phyloP scores from a whole-genome alignment of 2,113 vertebrate species.

The Pelecanus crispus region DNA sequence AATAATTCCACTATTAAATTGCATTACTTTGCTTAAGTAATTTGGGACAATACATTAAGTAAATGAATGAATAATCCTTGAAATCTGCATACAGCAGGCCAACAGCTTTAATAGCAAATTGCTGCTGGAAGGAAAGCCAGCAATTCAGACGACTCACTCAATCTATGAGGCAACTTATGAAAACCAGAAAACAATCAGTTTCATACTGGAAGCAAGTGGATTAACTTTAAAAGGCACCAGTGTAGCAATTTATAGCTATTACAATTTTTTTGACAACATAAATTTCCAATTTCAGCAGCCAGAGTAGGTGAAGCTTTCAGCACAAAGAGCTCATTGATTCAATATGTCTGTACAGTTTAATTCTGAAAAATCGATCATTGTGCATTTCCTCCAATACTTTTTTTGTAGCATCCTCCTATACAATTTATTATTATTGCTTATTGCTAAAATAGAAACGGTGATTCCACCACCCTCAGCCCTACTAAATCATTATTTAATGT shows the following conservation, averaged over 20 bases:
- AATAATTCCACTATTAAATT: constrained; percentile 27
- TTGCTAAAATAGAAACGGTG: constrained; percentile 30
- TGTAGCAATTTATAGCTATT: not conserved
- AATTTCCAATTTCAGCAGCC: constrained; percentile 13
- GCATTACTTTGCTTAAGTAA: constrained; percentile 43
- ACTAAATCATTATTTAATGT: not conserved
- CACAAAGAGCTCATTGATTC: constrained; percentile 51
- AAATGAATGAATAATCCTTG: constrained; percentile 38
- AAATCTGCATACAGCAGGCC: not conserved
- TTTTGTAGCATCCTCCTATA: constrained; percentile 32
- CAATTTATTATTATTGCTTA: constrained; percentile 43
- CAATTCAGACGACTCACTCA: not conserved
- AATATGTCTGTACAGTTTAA: constrained; percentile 11
- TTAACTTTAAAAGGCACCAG: constrained; percentile 8
- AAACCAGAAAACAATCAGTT: not conserved
- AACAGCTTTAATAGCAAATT: not conserved
- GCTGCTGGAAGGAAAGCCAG: constrained; percentile 4
- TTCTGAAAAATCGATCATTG: constrained; percentile 45
- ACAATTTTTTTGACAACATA: constrained; percentile 10
- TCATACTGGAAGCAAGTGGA: not conserved
- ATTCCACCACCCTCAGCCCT: not conserved
- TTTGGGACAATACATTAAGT: constrained; percentile 1
- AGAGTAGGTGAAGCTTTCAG: constrained; percentile 2
- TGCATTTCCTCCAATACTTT: constrained; percentile 55
- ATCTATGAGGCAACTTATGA: not conserved